Evolutionary conservation across 2,797 vertebrate genomes (phyloP).

Genomic region (Petrocephalus sullivani): DNA sequence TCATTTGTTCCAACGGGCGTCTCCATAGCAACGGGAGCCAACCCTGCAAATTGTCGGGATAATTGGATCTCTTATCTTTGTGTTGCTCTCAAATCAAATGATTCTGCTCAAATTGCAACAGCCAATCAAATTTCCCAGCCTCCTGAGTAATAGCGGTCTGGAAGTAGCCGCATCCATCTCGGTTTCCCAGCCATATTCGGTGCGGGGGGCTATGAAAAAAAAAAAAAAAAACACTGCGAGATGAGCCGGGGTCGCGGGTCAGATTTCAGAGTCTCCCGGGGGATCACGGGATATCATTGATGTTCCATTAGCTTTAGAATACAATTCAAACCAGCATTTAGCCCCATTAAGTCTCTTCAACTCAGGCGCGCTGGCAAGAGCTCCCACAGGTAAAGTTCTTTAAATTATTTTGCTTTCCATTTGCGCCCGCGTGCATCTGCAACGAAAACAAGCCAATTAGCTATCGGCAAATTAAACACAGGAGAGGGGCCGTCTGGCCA

Average conservation of each 20-base stretch:
- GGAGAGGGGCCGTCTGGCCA: background rate
- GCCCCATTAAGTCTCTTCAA: background rate
- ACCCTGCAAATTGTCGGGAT: conserved; percentile 89
- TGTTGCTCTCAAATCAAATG: conserved; percentile 89
- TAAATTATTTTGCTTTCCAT: conserved; percentile 10
- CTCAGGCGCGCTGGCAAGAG: background rate
- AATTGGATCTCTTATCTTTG: conserved; percentile 93
- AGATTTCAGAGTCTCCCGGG: conserved; percentile 13
- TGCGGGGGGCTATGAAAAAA: conserved; percentile 36
- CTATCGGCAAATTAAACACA: background rate
- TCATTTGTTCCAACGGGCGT: conserved; percentile 80
- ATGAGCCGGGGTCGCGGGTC: background rate
- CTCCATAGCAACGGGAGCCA: conserved; percentile 92
- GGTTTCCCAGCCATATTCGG: conserved; percentile 60
- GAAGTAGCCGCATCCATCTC: conserved; percentile 72
- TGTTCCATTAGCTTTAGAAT: conserved; percentile 21
- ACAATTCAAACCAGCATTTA: conserved; percentile 16
- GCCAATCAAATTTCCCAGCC: conserved; percentile 85
- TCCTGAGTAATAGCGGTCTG: conserved; percentile 70
- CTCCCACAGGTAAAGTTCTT: conserved; percentile 1
- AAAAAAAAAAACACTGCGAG: conserved; percentile 45
- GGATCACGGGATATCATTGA: conserved; percentile 20
- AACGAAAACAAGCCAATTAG: background rate
- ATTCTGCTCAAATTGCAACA: conserved; percentile 83
- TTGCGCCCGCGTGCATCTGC: background rate